Percentiles rank a stretch among this genome's conserved stretches.
Conservation (phyloP, 2,797 vertebrate species). For the Esox lucius region DNA sequence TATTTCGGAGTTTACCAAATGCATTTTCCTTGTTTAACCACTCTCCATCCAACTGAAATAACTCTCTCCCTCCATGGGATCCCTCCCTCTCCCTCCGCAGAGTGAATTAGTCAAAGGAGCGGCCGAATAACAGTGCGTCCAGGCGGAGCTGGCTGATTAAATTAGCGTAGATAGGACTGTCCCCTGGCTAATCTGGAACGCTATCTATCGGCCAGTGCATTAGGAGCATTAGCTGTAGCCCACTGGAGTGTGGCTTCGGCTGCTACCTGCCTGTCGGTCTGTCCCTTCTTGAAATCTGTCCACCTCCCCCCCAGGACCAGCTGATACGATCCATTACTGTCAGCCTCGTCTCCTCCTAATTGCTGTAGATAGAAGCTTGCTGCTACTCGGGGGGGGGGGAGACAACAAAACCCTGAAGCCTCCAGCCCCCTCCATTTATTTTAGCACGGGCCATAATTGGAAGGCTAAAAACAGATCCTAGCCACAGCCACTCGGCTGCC, state of each 20-base stretch:
- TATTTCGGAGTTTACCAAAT: slow-evolving; percentile 42
- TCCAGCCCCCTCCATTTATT: slow-evolving; percentile 40
- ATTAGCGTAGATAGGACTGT: slow-evolving; percentile 61
- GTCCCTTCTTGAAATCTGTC: slow-evolving; percentile 44
- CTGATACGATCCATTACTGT: slow-evolving; percentile 42
- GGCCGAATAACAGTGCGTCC: slow-evolving; percentile 63
- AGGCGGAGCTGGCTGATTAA: slow-evolving; percentile 59
- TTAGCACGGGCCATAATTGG: slow-evolving; percentile 10
- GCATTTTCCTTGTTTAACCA: too few species aligned
- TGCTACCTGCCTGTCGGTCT: slow-evolving; percentile 37
- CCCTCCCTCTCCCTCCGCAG: slow-evolving; percentile 33
- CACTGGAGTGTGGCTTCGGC: slow-evolving; percentile 39
- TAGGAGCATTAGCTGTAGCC: slow-evolving; percentile 36
- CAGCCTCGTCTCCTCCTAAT: slow-evolving; percentile 57
- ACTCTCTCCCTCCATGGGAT: neutral
- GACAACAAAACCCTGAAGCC: slow-evolving; percentile 29
- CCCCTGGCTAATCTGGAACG: slow-evolving; percentile 59
- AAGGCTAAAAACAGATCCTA: slow-evolving; percentile 9
- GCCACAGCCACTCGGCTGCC: neutral
- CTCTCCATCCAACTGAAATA: neutral
- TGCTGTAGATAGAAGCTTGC: slow-evolving; percentile 51
- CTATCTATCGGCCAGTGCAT: slow-evolving; percentile 59
- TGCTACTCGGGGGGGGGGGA: too few species aligned
- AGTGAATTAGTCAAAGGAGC: slow-evolving; percentile 54
- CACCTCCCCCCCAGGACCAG: neutral